phyloP scores from a whole-genome alignment of 2,113 vertebrate genomes.

The Saccopteryx bilineata region DNA sequence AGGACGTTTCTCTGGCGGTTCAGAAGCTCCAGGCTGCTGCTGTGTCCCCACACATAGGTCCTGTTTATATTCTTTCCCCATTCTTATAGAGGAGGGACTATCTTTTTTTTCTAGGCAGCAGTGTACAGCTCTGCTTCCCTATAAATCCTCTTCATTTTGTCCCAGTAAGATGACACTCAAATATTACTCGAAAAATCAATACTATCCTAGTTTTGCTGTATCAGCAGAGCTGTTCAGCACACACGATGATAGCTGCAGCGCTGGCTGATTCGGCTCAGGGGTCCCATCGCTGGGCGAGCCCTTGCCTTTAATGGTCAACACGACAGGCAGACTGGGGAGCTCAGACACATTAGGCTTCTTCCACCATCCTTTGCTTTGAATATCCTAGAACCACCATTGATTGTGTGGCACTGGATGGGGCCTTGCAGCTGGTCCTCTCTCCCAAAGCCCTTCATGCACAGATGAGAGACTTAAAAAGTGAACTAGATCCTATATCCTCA shows the following conservation, averaged over 20 bases:
- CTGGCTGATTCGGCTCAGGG: neutral
- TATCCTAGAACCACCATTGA: neutral
- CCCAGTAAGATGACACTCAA: conserved; percentile 47
- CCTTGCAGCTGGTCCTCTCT: neutral
- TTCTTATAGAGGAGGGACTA: neutral
- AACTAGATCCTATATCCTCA: neutral
- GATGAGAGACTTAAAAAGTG: neutral
- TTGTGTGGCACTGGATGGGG: neutral
- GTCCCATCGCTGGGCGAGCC: neutral
- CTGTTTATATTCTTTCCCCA: conserved; percentile 27
- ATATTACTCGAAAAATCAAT: conserved; percentile 60
- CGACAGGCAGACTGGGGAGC: neutral
- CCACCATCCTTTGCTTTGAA: neutral
- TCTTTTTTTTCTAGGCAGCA: neutral
- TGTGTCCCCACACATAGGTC: conserved; percentile 1
- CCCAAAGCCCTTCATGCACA: neutral
- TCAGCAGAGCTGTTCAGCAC: neutral
- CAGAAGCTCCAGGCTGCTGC: conserved; percentile 37
- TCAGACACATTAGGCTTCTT: neutral
- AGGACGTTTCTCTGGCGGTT: conserved; percentile 55
- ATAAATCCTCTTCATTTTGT: conserved; percentile 7
- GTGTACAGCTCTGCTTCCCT: neutral
- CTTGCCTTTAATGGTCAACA: neutral
- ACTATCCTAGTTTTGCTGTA: neutral
- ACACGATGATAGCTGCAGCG: neutral